Base-by-base conservation (phyloP, 2,113 vertebrate genomes). In the Fulica atra region DNA sequence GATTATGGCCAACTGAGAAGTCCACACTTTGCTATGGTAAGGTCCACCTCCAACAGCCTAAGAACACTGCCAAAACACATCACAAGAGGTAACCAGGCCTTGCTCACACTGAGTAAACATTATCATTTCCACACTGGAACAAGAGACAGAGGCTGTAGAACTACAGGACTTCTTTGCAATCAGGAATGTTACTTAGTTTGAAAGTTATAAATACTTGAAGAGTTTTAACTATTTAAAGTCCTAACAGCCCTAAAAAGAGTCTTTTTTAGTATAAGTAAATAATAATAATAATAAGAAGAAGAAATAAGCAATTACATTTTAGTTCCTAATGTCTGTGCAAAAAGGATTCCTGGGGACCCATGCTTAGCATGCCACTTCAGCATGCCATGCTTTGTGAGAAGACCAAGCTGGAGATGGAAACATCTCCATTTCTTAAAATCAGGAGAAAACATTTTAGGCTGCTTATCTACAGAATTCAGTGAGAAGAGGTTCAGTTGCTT, bases 11-110 rank as follows among this genome's bases (percentile, higher is more conserved):
- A 76, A 64, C 7, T 48, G 70, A 61, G 77, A 89, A 63, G 25
- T 11, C 73, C 36, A 9, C 36, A 26, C 42, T 83, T 33, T 64
- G 44, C 31, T 54, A 11, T 36, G 11, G 4, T 6, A 57, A 65
- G 31, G 19, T 44, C 61, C 10, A 26, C 60, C 51, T 70, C n/a
- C 31, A 38, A 29, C 42, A 81, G 65, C 16, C 59, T 14, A 59
- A 69, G 16, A 42, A 64, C 0, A 0, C n/a, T 1, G 0, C 11
- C n/a, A 31, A 19, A 42, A 61, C 15, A 48, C n/a, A n/a, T 33
- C 44, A 64, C 50, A 54, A 50, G 31, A 65, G 54, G 18, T 53
- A 36, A 44, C 57, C 15, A 72, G 15, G 23, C 26, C 54, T 59
- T 54, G 42, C 42, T 72, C 38, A 66, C 36, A 38, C 36, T 21